Evolutionary conservation across 1,140 invertebrate genomes (phyloP), one percentile per base, ranked within the genome.

Genomic region (Caenorhabditis elegans): DNA sequence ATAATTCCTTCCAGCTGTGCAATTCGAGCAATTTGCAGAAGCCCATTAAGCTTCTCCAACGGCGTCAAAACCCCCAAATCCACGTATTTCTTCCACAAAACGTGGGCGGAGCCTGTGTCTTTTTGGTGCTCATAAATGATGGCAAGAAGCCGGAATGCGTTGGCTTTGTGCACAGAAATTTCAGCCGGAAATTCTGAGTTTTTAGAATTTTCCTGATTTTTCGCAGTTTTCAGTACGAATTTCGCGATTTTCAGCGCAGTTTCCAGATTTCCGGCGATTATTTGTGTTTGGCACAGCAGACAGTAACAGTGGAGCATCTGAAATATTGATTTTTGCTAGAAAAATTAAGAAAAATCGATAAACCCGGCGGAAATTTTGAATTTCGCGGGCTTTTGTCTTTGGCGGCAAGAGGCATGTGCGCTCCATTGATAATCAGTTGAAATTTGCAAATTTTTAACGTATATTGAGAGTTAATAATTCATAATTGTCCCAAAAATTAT

Each of bases 81-180:
- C 60, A 70, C 34, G 34, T 70, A 70, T 70, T 70, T 70, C 13
- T 70, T 70, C 60, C 60, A 70, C n/a, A 70, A 22, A 43, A 70
- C 39, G n/a, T 22, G 3, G 0, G 60, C 34, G 5, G 60, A 70
- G 17, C 34, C 34, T 2, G 17, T 17, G 28, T 70, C 60, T 22
- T 70, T 70, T 22, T 70, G 60, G 28, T 70, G 60, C n/a, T 70
- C 60, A 70, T 70, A 70, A 43, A 70, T 70, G 10, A 70, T 70
- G 13, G 60, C 60, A 15, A 70, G 22, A 6, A 70, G 60, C 13
- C 60, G 31, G n/a, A 70, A 70, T 2, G 60, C 31, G 10, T 70
- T 70, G 17, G 60, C 60, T 39, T 70, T 34, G 13, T 70, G 60
- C 17, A 70, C 31, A 39, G n/a, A n/a, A n/a, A n/a, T n/a, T n/a